Base-by-base conservation (phyloP, 2,113 vertebrate genomes). In the Tiliqua scincoides region DNA sequence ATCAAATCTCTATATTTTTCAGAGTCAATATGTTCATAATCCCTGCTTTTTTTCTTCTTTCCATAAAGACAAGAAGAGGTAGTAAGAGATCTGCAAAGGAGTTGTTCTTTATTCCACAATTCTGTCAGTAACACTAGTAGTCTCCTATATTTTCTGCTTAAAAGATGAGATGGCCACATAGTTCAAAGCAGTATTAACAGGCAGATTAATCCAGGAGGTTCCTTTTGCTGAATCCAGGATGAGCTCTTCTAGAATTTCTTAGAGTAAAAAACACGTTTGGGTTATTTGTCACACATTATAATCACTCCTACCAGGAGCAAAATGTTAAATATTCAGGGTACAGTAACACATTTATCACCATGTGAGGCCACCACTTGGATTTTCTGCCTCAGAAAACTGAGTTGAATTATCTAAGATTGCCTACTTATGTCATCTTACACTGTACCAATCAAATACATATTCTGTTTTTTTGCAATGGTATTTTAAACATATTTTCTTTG, bases 1-100 rank as follows among this genome's bases (percentile, higher is more conserved):
- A 99, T 95, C n/a, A 99, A 96, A 37, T 94, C 96, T 3, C 97
- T 97, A 79, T 99, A 99, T 73, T 96, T 98, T 71, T 96, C 96
- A 74, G 96, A 96, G 94, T 98, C 97, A 67, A 97, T 96, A 14
- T 95, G 92, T 83, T 96, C 97, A 85, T 99, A 99, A 30, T 96
- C 82, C 40, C 94, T 99, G 3, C 3, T 43, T 87, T 81, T 96
- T 87, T 88, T 96, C 91, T 95, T 97, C 90, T 97, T 99, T 57
- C 93, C 88, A 25, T n/a, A 90, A 27, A 89, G 92, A 40, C 68
- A 87, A 9, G 84, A 72, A 6, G 96, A 96, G 6, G 95, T 95
- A 35, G 96, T 96, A 59, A 99, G 93, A 71, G 82, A 70, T 0
- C 86, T 74, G 54, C 71, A 67, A 0, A 85, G 63, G 43, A 90